Percentiles rank a stretch among this genome's conserved stretches.
Conservation (phyloP, 2,888 invertebrate genomes). For the Pristionchus japonicus region DNA sequence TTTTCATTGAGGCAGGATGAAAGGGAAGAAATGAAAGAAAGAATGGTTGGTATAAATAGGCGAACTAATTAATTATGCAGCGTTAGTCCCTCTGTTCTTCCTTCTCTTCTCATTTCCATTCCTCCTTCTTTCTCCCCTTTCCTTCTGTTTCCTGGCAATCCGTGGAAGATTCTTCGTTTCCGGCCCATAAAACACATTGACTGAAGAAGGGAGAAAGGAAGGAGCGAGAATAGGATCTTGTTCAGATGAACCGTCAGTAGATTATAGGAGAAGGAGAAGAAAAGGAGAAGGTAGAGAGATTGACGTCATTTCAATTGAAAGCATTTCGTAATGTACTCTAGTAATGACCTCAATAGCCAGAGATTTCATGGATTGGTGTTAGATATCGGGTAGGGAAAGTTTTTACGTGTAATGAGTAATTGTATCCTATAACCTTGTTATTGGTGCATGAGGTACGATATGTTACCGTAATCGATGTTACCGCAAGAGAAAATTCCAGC, state of each 20-base stretch:
- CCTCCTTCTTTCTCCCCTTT: neutral
- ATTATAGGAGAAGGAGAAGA: neutral
- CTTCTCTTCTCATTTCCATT: neutral
- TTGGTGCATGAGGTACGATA: too few relatives aligned
- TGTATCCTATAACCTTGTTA: too few relatives aligned
- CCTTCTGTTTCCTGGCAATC: constrained; percentile 9
- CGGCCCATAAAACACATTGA: constrained; percentile 19
- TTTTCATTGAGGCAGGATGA: too few relatives aligned
- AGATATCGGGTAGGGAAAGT: too few relatives aligned
- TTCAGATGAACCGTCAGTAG: neutral
- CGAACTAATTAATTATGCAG: too few relatives aligned
- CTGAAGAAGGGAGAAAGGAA: neutral
- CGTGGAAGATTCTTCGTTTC: constrained; percentile 17
- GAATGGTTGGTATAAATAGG: too few relatives aligned
- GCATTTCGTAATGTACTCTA: neutral
- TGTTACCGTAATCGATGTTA: too few relatives aligned
- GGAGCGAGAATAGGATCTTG: neutral
- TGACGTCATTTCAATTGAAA: neutral
- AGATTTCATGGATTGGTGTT: too few relatives aligned
- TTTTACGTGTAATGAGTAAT: too few relatives aligned
- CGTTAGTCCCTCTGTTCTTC: neutral
- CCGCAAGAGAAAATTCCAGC: too few relatives aligned
- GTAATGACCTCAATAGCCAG: too few relatives aligned
- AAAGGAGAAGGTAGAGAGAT: neutral
- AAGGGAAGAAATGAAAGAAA: too few relatives aligned